A percentile compares a stretch with the other conserved stretches of the same genome.
These are phyloP conservation scores for Hedychridium roseum DNA, from an alignment of 2,888 invertebrate genomes.

Conservation along the genomic window DNA sequence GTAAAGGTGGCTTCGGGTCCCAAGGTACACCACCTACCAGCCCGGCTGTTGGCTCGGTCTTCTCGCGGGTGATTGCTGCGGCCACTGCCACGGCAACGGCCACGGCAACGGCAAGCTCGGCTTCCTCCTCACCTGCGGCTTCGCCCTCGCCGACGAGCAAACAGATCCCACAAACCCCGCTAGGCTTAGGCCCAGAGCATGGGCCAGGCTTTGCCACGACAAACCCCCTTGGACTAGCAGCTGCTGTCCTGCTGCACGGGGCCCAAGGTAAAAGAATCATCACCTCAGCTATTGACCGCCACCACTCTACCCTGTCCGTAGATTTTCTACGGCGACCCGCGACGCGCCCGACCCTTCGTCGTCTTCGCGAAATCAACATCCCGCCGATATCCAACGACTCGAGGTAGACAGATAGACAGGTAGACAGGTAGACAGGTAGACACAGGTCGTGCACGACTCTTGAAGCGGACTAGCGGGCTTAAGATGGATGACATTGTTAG, in stretches of 20 bases:
- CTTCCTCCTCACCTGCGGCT: neutral
- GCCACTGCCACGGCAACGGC: conserved; percentile 35
- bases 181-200: conserved; percentile 13
- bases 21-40: conserved; percentile 60
- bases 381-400: too few species aligned
- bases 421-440: too few species aligned
- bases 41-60: conserved; percentile 53
- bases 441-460: too few species aligned
- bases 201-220: conserved; percentile 33
- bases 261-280: conserved; percentile 60
- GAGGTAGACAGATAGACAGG: too few species aligned
- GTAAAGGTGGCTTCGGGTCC: too few species aligned
- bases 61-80: conserved; percentile 55
- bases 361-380: too few species aligned
- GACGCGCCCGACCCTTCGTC: too few species aligned
- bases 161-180: conserved; percentile 29
- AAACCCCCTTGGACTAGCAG: conserved; percentile 58
- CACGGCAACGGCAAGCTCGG: conserved; percentile 8
- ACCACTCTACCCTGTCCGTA: too few species aligned
- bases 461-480: too few species aligned
- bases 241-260: conserved; percentile 63
- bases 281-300: too few species aligned
- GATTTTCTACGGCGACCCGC: too few species aligned
- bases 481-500: too few species aligned
- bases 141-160: conserved; percentile 18